Percentiles rank a stretch among this genome's conserved stretches.
Evolutionary conservation across 2,113 vertebrate genomes (phyloP).

Genomic region (Hiodon tergisus): DNA sequence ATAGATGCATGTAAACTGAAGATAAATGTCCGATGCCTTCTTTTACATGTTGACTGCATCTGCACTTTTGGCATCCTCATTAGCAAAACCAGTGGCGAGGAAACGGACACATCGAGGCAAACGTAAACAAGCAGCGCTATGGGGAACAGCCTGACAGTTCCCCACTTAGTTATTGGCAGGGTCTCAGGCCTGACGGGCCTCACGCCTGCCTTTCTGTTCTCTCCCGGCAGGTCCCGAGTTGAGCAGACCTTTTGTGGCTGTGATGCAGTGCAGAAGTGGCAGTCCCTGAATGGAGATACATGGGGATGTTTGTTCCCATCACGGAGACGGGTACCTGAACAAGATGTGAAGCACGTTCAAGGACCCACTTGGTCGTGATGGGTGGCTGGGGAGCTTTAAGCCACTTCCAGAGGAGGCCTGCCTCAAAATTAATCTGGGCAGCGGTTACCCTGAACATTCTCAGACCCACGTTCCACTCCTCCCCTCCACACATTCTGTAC

Average conservation of each 20-base stretch:
- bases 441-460: neutral
- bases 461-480: neutral
- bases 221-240: neutral
- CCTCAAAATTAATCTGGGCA: neutral
- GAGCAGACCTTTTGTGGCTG: neutral
- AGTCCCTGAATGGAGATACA: conserved; percentile 6
- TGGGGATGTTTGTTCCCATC: conserved; percentile 15
- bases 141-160: neutral
- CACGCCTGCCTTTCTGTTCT: neutral
- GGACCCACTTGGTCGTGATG: neutral
- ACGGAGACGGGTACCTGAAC: conserved; percentile 21
- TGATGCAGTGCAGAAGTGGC: neutral
- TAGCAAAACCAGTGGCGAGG: neutral
- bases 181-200: neutral
- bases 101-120: neutral
- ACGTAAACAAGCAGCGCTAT: neutral
- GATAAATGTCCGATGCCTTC: neutral
- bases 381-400: conserved; percentile 15
- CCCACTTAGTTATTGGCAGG: neutral
- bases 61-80: neutral
- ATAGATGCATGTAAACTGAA: neutral
- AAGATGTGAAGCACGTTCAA: conserved; percentile 9
- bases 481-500: neutral
- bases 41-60: neutral
- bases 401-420: conserved; percentile 8